Base-by-base conservation (phyloP, 2,888 invertebrate species). In the Deilephila porcellus region DNA sequence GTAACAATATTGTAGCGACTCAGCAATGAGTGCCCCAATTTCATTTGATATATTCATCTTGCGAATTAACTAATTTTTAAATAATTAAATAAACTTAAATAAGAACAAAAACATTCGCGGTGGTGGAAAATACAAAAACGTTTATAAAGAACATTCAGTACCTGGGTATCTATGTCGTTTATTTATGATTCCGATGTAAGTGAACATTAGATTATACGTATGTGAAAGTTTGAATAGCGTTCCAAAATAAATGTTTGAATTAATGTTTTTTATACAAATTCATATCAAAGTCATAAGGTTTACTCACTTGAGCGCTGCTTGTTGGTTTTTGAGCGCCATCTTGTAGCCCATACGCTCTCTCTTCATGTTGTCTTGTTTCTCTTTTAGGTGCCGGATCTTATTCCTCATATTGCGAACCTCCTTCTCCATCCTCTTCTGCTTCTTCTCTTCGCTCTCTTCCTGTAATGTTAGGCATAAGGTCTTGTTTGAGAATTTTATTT, bases 321-420 rank as follows among this genome's bases (percentile, higher is more conserved):
- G 97, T 87, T 97, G 97, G 85, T 97, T 97, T 84, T 97, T 98
- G 86, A 98, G 96, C 74, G 97, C 96, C 86, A 97, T 97, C 83
- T 97, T 97, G 73, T 97, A 95, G 19, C 96, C 97, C 84, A 96
- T 95, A 77, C 98, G 95, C 84, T 98, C 98, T 85, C 96, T 97
- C 84, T 97, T 97, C 81, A 98, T 97, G 76, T 97, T 97, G 91
- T 93, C 97, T 96, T 84, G 98, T 90, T 93, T 98, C 96, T 88
- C 97, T 90, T 89, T 97, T 95, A 84, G 95, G 91, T 89, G 97
- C 93, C 90, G 96, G 94, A 85, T 96, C 95, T 91, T 97, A 96
- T 87, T 97, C 95, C 78, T 96, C 96, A 89, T 96, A 94, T 91
- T 96, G 88, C 91, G 96, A 90, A 88, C 95, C 92, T 90, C 96